Evolutionary conservation across 2,888 invertebrate species (phyloP).

Genomic region (Chrysina gloriosa): DNA sequence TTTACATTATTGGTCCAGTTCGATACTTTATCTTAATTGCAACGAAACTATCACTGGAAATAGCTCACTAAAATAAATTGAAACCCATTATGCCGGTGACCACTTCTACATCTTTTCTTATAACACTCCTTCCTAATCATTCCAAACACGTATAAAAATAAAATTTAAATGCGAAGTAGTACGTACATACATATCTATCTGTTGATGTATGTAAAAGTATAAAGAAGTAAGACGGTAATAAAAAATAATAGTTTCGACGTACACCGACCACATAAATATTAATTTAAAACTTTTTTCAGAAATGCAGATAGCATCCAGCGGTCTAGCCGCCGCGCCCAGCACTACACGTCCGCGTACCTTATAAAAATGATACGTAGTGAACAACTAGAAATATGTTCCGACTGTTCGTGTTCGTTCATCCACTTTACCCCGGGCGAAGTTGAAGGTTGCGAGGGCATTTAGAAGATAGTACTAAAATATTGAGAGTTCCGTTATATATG

Average conservation of each 20-base stretch:
- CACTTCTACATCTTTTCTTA: no score
- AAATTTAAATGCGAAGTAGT: no score
- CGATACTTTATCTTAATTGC: no score
- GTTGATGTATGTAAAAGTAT: neutral
- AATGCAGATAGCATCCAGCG: neutral
- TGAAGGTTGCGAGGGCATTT: conserved; percentile 43
- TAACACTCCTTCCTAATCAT: no score
- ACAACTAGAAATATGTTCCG: conserved; percentile 39
- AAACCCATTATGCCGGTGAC: no score
- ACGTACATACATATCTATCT: no score
- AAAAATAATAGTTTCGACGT: neutral
- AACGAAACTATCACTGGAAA: no score
- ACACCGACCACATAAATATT: conserved; percentile 10
- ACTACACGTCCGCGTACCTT: conserved; percentile 7
- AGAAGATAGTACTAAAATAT: conserved; percentile 63
- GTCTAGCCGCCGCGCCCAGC: neutral
- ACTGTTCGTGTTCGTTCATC: conserved; percentile 41
- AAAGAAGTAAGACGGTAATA: neutral
- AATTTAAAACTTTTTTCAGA: conserved; percentile 11
- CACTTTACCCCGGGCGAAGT: conserved; percentile 40
- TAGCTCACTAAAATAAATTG: no score
- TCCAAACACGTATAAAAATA: no score
- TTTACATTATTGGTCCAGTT: no score
- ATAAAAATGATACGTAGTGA: conserved; percentile 24
- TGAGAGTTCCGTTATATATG: conserved; percentile 66